Base-by-base conservation (phyloP, 2,113 vertebrate genomes). In the Hoplias malabaricus region DNA sequence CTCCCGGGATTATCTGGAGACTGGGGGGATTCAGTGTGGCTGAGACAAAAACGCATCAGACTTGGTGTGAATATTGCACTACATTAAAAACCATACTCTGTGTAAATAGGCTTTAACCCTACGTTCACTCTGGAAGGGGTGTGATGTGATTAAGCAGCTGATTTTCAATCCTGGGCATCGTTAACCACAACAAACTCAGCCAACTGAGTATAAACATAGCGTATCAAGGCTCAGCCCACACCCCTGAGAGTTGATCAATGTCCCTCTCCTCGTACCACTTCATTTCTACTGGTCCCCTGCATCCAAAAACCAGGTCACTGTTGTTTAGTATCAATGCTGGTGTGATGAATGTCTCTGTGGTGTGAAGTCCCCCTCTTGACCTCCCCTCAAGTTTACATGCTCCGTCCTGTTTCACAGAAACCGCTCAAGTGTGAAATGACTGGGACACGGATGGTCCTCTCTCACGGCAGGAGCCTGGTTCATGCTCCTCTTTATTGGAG, bases 371-470 rank as follows among this genome's bases (percentile, higher is more conserved):
- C 25, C 25, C 34, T 7, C 12, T 6, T 50, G 42, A 48, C 71
- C 71, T 74, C 40, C 10, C 21, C n/a, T 14, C 19, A n/a, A 12
- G 13, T 13, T 73, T 25, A 61, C 31, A 62, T 12, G 61, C 56
- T 31, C 29, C 9, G 19, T 21, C 29, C 3, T 34, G 71, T 40
- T 23, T 38, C 5, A 25, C 33, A 29, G 12, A 19, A 57, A 25
- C 14, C 70, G 59, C 36, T 25, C 71, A 46, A 38, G 56, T 46
- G 56, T 73, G 54, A 61, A 61, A 62, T 61, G 27, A 46, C 56
- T 48, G 10, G 36, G 36, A 38, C 36, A 38, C 10, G 19, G 46
- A n/a, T 1, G 16, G 19, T 62, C 71, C 29, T 31, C 16, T 23
- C 21, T 54, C 53, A 31, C 29, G 13, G 42, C 14, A 21, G 14